phyloP scores from a whole-genome alignment of 2,888 invertebrate species.

The Rutpela maculata region DNA sequence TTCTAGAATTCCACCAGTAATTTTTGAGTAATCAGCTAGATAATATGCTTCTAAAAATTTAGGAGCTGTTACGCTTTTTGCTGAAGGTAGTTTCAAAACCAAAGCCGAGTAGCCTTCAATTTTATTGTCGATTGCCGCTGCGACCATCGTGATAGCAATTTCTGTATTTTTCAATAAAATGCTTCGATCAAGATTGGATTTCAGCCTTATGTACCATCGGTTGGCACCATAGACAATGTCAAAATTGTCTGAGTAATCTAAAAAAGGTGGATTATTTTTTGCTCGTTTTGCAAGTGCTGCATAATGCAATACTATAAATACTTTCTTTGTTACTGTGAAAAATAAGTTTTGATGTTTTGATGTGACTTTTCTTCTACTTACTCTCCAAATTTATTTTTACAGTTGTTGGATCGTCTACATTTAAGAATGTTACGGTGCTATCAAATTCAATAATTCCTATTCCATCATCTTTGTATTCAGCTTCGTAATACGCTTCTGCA shows the following conservation, averaged over 20 bases:
- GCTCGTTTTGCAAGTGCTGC: not conserved
- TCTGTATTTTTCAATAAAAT: slow-evolving; percentile 15
- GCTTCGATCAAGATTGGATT: not conserved
- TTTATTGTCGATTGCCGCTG: not conserved
- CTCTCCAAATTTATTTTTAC: slow-evolving; percentile 12
- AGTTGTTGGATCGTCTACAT: slow-evolving; percentile 1
- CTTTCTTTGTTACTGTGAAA: not conserved
- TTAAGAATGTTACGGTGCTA: not conserved
- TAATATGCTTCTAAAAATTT: slow-evolving; percentile 25
- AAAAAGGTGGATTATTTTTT: not conserved
- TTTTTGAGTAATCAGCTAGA: slow-evolving; percentile 17
- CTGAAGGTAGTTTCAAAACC: slow-evolving; percentile 22
- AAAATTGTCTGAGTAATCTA: slow-evolving; percentile 15
- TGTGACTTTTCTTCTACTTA: not conserved
- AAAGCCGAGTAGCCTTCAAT: slow-evolving; percentile 15
- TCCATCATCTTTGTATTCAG: slow-evolving; percentile 13
- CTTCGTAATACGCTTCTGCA: slow-evolving; percentile 18
- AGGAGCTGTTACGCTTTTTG: not conserved
- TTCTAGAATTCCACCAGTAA: not conserved
- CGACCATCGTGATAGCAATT: slow-evolving; percentile 15
- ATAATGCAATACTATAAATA: not conserved
- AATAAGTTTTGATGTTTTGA: not conserved
- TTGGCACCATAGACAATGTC: not conserved
- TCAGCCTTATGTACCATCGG: slow-evolving; percentile 19
- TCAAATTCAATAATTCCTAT: slow-evolving; percentile 2